Evolutionary conservation across 2,113 vertebrate genomes (phyloP).

Genomic region (Halichoerus grypus): DNA sequence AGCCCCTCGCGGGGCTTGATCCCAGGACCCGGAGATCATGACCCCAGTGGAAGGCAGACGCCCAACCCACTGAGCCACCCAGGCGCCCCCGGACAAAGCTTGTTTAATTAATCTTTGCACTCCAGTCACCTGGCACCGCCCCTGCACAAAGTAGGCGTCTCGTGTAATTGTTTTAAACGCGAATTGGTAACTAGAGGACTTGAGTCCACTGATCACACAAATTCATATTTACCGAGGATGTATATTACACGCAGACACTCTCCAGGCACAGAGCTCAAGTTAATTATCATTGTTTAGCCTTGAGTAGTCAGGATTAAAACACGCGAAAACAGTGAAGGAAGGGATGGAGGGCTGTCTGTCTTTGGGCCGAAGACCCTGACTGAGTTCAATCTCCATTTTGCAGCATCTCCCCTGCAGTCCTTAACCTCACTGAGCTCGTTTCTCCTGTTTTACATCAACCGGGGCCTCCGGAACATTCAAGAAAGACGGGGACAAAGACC

Average conservation of each 20-base stretch:
- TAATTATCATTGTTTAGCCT: neutral
- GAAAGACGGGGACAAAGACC: conserved; percentile 66
- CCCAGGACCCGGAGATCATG: neutral
- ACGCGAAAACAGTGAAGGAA: rapidly evolving
- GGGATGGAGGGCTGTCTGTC: neutral
- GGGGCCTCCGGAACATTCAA: neutral
- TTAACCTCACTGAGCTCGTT: neutral
- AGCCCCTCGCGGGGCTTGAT: neutral
- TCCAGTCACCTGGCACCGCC: neutral
- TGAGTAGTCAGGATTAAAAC: neutral
- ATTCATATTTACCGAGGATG: neutral
- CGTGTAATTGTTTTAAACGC: neutral
- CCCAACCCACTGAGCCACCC: neutral
- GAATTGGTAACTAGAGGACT: neutral
- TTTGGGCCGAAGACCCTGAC: neutral
- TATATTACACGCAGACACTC: neutral
- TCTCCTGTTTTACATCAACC: neutral
- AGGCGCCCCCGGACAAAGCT: neutral
- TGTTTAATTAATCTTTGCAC: neutral
- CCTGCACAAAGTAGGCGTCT: neutral
- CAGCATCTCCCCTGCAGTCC: neutral
- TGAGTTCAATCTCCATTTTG: neutral
- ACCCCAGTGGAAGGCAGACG: neutral
- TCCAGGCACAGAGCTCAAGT: neutral
- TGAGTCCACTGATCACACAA: neutral